Conservation (phyloP, 1,140 invertebrate genomes). For the Drosophila subpulchrella region DNA sequence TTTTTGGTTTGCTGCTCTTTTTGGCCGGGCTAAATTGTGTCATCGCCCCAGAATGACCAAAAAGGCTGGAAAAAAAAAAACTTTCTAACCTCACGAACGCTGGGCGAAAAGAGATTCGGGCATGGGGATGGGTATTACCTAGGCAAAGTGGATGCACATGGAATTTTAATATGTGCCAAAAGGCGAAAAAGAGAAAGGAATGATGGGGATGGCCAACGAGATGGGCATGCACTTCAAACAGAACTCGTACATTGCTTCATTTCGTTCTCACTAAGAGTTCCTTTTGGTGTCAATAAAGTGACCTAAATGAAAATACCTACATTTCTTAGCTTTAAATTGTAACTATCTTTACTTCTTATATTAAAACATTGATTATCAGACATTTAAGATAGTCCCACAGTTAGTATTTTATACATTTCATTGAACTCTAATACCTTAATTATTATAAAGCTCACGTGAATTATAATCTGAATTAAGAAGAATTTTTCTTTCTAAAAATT, state of each 20-base stretch:
- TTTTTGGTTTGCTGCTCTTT: too few species aligned
- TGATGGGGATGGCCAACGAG: conserved; percentile 15
- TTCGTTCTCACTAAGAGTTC: background rate
- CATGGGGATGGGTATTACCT: conserved; percentile 29
- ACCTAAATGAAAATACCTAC: too few species aligned
- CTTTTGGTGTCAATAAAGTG: background rate
- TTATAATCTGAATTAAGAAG: too few species aligned
- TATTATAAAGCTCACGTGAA: too few species aligned
- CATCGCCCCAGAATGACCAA: conserved; percentile 49
- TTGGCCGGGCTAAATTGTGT: conserved; percentile 46
- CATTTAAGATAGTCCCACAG: too few species aligned
- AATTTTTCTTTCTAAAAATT: background rate
- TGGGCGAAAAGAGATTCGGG: conserved; percentile 1
- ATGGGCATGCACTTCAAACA: background rate
- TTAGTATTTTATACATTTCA: too few species aligned
- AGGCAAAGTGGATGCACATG: conserved; percentile 42
- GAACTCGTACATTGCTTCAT: background rate
- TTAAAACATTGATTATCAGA: too few species aligned
- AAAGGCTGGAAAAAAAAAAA: conserved; percentile 10
- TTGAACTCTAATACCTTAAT: too few species aligned
- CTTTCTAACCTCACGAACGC: conserved; percentile 50
- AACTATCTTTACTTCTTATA: too few species aligned
- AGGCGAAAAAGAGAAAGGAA: conserved; percentile 52
- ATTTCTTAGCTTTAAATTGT: too few species aligned
- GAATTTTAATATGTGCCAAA: conserved; percentile 54